Percentiles rank a stretch among this genome's conserved stretches.
phyloP scores from a whole-genome alignment of 2,888 invertebrate species.

The Phengaris alcon region DNA sequence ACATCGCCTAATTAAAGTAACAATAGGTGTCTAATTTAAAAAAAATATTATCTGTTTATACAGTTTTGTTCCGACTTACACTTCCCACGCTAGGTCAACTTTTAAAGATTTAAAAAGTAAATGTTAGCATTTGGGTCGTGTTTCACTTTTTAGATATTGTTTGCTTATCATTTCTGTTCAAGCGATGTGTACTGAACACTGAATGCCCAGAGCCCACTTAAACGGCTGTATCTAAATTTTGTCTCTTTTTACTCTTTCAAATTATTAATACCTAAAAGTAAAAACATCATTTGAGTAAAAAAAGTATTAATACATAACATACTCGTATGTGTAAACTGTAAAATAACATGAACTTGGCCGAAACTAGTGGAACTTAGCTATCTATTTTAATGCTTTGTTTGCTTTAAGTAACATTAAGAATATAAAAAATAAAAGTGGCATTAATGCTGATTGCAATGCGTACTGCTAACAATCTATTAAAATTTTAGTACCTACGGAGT shows the following conservation, averaged over 20 bases:
- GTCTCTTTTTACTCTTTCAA: too few species aligned
- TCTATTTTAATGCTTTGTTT: too few species aligned
- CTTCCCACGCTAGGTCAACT: constrained; percentile 27
- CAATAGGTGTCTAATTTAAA: not conserved
- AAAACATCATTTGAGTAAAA: not conserved
- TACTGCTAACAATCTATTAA: not conserved
- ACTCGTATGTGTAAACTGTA: not conserved
- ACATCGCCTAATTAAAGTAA: too few species aligned
- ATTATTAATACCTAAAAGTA: too few species aligned
- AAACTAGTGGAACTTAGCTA: too few species aligned
- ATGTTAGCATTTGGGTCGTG: constrained; percentile 18
- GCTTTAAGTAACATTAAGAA: not conserved
- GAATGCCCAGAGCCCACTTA: not conserved
- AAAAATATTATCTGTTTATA: not conserved
- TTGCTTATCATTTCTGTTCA: constrained; percentile 11
- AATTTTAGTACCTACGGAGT: not conserved
- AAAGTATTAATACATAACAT: not conserved
- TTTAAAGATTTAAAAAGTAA: constrained; percentile 19
- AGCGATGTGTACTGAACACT: not conserved
- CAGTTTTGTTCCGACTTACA: not conserved
- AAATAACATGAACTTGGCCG: not conserved
- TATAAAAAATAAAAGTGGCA: not conserved
- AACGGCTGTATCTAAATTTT: too few species aligned
- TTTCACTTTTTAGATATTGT: constrained; percentile 25
- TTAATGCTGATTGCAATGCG: not conserved